phyloP scores from a whole-genome alignment of 1,140 invertebrate genomes.

The Scaptodrosophila lebanonensis region DNA sequence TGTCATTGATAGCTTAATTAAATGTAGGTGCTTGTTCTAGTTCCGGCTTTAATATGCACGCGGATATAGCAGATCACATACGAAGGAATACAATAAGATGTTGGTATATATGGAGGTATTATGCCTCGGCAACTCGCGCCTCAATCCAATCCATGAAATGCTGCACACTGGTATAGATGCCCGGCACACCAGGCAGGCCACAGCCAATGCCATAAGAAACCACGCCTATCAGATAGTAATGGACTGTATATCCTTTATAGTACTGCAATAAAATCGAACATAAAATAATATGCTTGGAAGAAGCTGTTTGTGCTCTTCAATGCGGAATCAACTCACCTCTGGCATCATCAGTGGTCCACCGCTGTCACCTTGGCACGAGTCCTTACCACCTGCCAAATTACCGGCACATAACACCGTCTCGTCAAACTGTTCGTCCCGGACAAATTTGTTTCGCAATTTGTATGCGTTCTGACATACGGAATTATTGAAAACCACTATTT shows the following conservation, averaged over 20 bases:
- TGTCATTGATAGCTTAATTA: no score
- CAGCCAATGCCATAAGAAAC: constrained; percentile 84
- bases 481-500: constrained; percentile 83
- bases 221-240: constrained; percentile 81
- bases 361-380: constrained; percentile 89
- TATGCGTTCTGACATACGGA: constrained; percentile 81
- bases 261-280: constrained; percentile 27
- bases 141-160: constrained; percentile 76
- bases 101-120: no score
- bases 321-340: constrained; percentile 19
- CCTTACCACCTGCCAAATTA: constrained; percentile 82
- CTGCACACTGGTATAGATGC: constrained; percentile 84
- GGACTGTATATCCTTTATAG: constrained; percentile 13
- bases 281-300: not conserved
- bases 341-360: constrained; percentile 86
- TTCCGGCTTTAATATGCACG: no score
- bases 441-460: constrained; percentile 77
- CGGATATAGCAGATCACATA: no score
- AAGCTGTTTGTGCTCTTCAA: not conserved
- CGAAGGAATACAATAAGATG: no score
- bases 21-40: no score
- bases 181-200: constrained; percentile 82
- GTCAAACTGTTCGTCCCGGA: constrained; percentile 79
- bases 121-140: not conserved
- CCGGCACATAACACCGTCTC: constrained; percentile 87